These are phyloP conservation scores for Pseudopleuronectes americanus DNA, from an alignment of 2,797 vertebrate genomes.

Conservation along the genomic window DNA sequence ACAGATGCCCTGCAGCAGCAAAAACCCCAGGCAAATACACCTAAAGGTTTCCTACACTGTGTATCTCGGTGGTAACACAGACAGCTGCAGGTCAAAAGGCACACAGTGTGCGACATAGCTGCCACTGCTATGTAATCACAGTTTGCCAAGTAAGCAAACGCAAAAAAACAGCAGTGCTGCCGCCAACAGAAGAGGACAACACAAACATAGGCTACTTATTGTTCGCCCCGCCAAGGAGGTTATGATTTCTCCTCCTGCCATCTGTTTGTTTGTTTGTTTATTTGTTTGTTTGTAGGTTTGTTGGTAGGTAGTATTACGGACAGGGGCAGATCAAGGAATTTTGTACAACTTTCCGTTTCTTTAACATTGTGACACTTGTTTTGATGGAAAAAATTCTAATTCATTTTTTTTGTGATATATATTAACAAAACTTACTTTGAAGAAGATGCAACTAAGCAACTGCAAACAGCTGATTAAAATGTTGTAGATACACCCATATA, in stretches of 20 bases:
- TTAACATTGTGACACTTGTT: too few relatives aligned
- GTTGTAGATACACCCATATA: too few relatives aligned
- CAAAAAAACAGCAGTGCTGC: neutral
- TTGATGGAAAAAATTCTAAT: too few relatives aligned
- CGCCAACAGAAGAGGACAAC: neutral
- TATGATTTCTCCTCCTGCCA: neutral
- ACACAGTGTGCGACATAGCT: neutral
- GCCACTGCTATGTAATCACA: constrained; percentile 10
- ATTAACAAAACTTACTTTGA: neutral
- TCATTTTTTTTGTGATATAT: too few relatives aligned
- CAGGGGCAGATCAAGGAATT: too few relatives aligned
- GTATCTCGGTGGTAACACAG: constrained; percentile 4
- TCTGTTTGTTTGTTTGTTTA: too few relatives aligned
- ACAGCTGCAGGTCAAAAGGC: constrained; percentile 17
- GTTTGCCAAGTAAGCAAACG: constrained; percentile 9
- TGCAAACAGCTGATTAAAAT: too few relatives aligned
- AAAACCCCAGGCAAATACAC: constrained; percentile 24
- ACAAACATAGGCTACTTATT: neutral
- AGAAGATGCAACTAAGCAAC: too few relatives aligned
- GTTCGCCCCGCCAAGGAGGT: too few relatives aligned
- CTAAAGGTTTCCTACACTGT: constrained; percentile 13
- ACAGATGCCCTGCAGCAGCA: constrained; percentile 10
- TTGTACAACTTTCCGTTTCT: too few relatives aligned
- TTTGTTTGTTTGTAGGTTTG: too few relatives aligned
- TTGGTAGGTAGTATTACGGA: too few relatives aligned